These are phyloP conservation scores for Patella pellucida DNA, from an alignment of 2,888 invertebrate genomes.

Conservation along the genomic window DNA sequence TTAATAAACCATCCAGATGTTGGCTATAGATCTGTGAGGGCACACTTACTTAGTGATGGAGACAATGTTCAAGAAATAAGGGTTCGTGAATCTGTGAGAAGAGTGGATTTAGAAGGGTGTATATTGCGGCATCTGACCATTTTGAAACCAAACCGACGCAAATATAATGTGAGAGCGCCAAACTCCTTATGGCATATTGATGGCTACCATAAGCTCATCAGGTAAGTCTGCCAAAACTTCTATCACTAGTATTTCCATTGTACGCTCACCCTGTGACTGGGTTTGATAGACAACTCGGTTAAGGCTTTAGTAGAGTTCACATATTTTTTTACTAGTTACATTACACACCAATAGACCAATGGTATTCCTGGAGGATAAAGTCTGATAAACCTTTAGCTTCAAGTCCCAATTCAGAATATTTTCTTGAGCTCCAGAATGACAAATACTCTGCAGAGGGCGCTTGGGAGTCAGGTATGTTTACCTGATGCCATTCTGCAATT, in stretches of 20 bases:
- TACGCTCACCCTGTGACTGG: not conserved
- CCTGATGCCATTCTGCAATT: not conserved
- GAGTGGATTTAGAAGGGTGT: conserved; percentile 8
- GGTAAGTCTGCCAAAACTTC: conserved; percentile 1
- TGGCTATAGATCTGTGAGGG: conserved; percentile 12
- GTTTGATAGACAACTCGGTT: conserved; percentile 3
- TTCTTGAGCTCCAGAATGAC: not conserved
- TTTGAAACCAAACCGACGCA: conserved; percentile 1
- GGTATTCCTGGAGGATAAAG: conserved; percentile 1
- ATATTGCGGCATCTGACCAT: conserved; percentile 2
- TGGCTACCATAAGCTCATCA: conserved; percentile 6
- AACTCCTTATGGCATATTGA: conserved; percentile 6
- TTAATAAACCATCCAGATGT: conserved; percentile 7
- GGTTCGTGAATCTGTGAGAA: conserved; percentile 11
- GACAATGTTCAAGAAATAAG: conserved; percentile 10
- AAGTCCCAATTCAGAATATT: not conserved
- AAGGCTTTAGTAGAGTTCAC: not conserved
- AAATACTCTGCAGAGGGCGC: not conserved
- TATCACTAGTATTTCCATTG: not conserved
- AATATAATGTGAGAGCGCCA: conserved; percentile 6
- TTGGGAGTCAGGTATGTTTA: not conserved
- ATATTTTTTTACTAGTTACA: not conserved
- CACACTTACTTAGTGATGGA: not conserved
- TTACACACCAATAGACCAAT: not conserved
- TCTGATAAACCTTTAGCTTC: not conserved